Evolutionary conservation across 1,140 invertebrate species (phyloP), one percentile per base, ranked within the genome.

Genomic region (Micrasema longulum): DNA sequence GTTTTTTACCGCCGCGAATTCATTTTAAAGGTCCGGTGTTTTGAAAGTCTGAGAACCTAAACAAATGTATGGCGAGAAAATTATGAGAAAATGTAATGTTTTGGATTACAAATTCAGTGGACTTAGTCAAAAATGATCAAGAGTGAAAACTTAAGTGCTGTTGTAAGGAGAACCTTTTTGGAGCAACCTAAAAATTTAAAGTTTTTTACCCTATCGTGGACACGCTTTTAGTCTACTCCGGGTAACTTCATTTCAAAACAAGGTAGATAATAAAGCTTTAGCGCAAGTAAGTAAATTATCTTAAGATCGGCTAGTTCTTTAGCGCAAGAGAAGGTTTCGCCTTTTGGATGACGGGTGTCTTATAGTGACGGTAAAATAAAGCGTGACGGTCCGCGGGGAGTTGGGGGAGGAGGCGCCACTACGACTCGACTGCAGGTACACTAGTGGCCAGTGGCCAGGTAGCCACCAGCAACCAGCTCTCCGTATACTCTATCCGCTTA

Each of bases 41-140:
- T 60, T 60, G 55, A 60, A 60, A 60, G 55, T 60, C 55, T 60
- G 55, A 60, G 55, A 60, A 60, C 41, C 55, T 60, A 60, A 60
- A 60, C 52, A 55, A 55, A 55, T 48, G 18, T 31, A 60, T 41
- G 36, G 7, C 55, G 12, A 60, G 26, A 31, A 31, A 31, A 7
- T 7, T n/a, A n/a, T n/a, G 26, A 2, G 7, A 31, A 26, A 1
- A 12, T 22, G 1, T 18, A 10, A 43, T 60, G 12, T 41, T 23
- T 2, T 16, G 1, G 22, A 11, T 41, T 4, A 16, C 12, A 60
- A 60, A 41, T 41, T 10, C 0, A 38, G n/a, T 12, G 1, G 12
- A 55, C 22, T 31, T 35, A 26, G 26, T 55, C 14, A 14, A 31
- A 31, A 14, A 35, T n/a, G n/a, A 1, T 12, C 23, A 36, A n/a